Evolutionary conservation across 2,113 vertebrate species (phyloP).

Genomic region (Eidolon helvum): DNA sequence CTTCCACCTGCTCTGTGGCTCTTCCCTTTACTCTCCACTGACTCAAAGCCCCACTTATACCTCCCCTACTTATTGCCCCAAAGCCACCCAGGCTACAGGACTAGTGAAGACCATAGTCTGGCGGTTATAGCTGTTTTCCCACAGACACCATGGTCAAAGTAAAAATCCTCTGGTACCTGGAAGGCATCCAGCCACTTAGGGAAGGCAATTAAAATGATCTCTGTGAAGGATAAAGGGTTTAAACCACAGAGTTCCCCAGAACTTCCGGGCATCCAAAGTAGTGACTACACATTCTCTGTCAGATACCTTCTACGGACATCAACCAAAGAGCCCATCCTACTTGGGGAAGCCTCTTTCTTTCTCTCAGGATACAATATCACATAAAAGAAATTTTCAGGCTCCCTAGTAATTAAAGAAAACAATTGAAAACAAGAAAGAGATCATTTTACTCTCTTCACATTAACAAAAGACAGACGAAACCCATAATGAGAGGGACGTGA

Average conservation of each 20-base stretch:
- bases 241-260: neutral
- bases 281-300: neutral
- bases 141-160: neutral
- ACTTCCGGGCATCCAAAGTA: neutral
- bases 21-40: neutral
- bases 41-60: neutral
- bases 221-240: neutral
- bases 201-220: neutral
- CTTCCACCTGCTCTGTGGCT: neutral
- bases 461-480: neutral
- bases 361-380: neutral
- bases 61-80: neutral
- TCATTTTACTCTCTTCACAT: neutral
- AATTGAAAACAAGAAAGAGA: neutral
- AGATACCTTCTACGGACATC: neutral
- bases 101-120: neutral
- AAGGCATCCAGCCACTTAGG: neutral
- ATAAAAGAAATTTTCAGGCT: neutral
- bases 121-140: neutral
- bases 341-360: neutral
- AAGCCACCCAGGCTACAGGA: neutral
- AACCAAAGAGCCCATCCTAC: neutral
- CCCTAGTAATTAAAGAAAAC: neutral
- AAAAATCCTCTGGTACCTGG: neutral
- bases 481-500: neutral